Percentiles rank a stretch among this genome's conserved stretches.
Evolutionary conservation across 2,797 vertebrate species (phyloP).

Genomic region (Cirrhinus molitorella): DNA sequence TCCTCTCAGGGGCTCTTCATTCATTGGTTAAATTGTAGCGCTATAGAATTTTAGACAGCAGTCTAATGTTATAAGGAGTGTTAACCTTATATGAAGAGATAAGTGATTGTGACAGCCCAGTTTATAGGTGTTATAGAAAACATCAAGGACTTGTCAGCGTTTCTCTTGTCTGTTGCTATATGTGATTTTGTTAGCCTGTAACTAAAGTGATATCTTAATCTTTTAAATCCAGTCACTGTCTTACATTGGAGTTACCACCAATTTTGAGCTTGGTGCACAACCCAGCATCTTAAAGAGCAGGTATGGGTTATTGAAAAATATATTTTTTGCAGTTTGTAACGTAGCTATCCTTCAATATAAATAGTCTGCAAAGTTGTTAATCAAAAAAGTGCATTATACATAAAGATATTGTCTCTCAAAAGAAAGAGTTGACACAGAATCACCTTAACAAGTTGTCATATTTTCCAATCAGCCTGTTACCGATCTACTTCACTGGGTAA

Average conservation of each 20-base stretch:
- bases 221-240: neutral
- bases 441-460: no score
- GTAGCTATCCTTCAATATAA: no score
- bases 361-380: no score
- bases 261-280: neutral
- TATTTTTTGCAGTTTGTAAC: no score
- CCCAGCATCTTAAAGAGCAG: neutral
- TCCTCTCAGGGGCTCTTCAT: neutral
- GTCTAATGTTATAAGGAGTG: conserved; percentile 18
- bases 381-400: no score
- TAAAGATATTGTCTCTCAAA: no score
- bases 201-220: neutral
- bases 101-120: conserved; percentile 39
- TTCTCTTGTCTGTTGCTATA: neutral
- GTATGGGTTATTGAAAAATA: no score
- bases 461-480: no score
- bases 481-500: no score
- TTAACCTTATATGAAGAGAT: conserved; percentile 36
- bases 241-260: neutral
- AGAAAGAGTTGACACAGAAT: no score
- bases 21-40: neutral
- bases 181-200: neutral
- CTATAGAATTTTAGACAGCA: conserved; percentile 10
- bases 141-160: conserved; percentile 39
- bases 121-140: conserved; percentile 25